Conservation (phyloP, 2,113 vertebrate species). For the Mystacornis crossleyi region DNA sequence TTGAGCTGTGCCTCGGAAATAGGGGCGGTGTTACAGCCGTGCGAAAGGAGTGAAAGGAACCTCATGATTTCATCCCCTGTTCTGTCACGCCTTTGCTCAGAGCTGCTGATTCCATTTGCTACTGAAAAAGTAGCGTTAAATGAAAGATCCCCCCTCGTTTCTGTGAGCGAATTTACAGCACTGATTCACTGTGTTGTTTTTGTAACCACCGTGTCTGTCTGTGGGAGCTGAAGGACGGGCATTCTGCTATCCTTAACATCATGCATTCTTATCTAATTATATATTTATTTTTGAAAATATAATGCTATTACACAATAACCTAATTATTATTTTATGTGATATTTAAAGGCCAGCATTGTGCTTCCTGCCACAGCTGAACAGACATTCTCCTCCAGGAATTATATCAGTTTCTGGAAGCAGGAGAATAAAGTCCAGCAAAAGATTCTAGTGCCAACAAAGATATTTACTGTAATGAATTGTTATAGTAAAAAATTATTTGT, state of each 20-base stretch:
- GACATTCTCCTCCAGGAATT: not conserved
- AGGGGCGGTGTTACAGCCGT: rapidly evolving
- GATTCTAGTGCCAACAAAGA: not conserved
- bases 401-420: not conserved
- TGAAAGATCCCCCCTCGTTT: not conserved
- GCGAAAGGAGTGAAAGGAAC: not conserved
- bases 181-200: not conserved
- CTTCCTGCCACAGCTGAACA: slow-evolving; percentile 6
- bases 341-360: slow-evolving; percentile 4
- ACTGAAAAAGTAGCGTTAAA: not conserved
- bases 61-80: not conserved
- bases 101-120: not conserved
- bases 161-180: not conserved
- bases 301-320: slow-evolving; percentile 15
- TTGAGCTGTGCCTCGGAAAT: not conserved
- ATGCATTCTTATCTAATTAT: slow-evolving; percentile 3
- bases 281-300: not conserved
- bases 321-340: slow-evolving; percentile 16
- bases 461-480: not conserved
- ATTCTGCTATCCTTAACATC: not conserved
- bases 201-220: rapidly evolving
- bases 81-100: not conserved
- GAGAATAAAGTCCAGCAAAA: not conserved
- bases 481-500: not conserved
- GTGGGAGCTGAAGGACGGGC: not conserved